Evolutionary conservation across 1,140 invertebrate genomes (phyloP).

Genomic region (Pseudomyrmex cubaensis): DNA sequence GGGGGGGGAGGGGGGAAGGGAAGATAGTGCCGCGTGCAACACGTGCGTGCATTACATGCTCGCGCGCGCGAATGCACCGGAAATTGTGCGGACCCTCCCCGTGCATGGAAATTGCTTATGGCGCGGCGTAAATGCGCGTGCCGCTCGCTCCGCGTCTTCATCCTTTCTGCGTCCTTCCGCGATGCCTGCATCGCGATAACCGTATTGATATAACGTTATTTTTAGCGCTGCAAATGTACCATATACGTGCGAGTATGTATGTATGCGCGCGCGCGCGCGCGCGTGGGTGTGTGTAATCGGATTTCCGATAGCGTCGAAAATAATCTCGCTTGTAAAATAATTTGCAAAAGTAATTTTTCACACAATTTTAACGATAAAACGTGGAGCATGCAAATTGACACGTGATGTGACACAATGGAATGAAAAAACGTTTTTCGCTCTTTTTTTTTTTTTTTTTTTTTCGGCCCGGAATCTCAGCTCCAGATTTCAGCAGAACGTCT

Average conservation of each 20-base stretch:
- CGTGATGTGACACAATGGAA: background rate
- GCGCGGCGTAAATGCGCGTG: conserved; percentile 58
- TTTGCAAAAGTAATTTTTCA: no score
- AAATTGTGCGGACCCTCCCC: conserved; percentile 71
- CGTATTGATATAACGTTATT: background rate
- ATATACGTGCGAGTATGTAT: no score
- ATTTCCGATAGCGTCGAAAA: no score
- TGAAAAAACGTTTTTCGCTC: background rate
- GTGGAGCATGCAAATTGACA: background rate
- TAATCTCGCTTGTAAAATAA: no score
- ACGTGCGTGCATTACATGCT: conserved; percentile 31
- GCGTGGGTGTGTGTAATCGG: no score
- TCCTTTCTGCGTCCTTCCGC: conserved; percentile 15
- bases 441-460: background rate
- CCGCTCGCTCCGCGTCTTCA: conserved; percentile 30
- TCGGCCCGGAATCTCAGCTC: background rate
- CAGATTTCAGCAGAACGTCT: conserved; percentile 11
- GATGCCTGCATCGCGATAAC: background rate
- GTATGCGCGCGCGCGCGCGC: no score
- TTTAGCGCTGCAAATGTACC: background rate
- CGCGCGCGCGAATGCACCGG: conserved; percentile 58
- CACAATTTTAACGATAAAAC: background rate
- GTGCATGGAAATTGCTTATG: conserved; percentile 71
- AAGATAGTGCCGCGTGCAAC: conserved; percentile 17
- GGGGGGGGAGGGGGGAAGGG: background rate